phyloP scores from a whole-genome alignment of 2,113 vertebrate genomes.

The Phycodurus eques region DNA sequence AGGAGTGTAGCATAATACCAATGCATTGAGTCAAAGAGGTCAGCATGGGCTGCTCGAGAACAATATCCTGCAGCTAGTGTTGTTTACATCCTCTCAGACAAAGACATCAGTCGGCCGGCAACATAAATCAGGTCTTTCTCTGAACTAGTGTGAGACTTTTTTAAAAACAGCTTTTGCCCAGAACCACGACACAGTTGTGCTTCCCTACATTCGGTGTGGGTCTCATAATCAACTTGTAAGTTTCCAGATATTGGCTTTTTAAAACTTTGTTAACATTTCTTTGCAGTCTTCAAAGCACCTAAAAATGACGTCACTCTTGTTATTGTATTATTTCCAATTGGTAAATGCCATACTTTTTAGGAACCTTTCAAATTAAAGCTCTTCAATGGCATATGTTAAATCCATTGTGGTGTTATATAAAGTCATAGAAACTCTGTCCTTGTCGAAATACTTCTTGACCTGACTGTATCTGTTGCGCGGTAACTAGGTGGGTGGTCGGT shows the following conservation, averaged over 20 bases:
- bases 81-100: constrained; percentile 52
- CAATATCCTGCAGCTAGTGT: constrained; percentile 36
- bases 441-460: neutral
- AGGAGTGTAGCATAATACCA: constrained; percentile 1
- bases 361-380: neutral
- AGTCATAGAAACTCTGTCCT: neutral
- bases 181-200: neutral
- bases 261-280: neutral
- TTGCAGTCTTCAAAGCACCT: neutral
- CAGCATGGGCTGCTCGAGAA: constrained; percentile 13
- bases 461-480: neutral
- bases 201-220: neutral
- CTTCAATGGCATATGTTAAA: neutral
- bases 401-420: neutral
- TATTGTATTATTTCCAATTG: neutral
- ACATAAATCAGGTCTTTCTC: constrained; percentile 31
- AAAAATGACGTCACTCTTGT: neutral
- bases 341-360: neutral
- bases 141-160: constrained; percentile 29
- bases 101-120: constrained; percentile 15
- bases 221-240: neutral
- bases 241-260: neutral
- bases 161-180: neutral
- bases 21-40: neutral
- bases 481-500: constrained; percentile 12